Evolutionary conservation across 1,140 invertebrate species (phyloP).

Genomic region (Sarcophaga peregrina): DNA sequence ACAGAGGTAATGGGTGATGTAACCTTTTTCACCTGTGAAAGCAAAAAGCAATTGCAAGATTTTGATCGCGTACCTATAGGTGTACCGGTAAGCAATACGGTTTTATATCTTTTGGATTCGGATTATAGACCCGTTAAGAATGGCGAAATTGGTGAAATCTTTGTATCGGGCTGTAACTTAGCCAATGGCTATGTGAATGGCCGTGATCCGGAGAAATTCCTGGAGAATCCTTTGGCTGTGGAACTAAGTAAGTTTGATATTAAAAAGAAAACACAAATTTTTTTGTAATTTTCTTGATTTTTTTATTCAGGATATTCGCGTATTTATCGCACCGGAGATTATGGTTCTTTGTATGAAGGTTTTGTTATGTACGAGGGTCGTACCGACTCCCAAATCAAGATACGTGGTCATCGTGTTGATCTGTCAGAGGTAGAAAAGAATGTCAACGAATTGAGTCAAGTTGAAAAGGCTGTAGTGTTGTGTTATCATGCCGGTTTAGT

Average conservation of each 20-base stretch:
- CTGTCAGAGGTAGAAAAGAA: constrained; percentile 84
- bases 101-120: constrained; percentile 80
- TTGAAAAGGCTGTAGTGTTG: constrained; percentile 73
- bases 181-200: constrained; percentile 83
- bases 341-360: constrained; percentile 78
- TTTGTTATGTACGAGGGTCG: constrained; percentile 82
- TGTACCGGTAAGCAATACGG: constrained; percentile 81
- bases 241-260: constrained; percentile 71
- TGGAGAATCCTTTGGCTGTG: constrained; percentile 76
- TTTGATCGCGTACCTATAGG: constrained; percentile 83
- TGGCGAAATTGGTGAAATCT: constrained; percentile 82
- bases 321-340: constrained; percentile 87
- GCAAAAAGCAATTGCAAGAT: constrained; percentile 71
- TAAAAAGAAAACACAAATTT: too few species aligned
- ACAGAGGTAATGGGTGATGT: constrained; percentile 90
- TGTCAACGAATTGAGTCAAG: constrained; percentile 60
- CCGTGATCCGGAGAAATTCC: constrained; percentile 77
- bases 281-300: background rate
- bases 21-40: constrained; percentile 73
- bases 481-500: constrained; percentile 82
- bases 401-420: constrained; percentile 86
- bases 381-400: constrained; percentile 87
- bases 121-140: constrained; percentile 75
- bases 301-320: constrained; percentile 70
- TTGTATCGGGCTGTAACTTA: constrained; percentile 81